Conservation (phyloP, 2,888 invertebrate species). For the Artemia sinica region DNA sequence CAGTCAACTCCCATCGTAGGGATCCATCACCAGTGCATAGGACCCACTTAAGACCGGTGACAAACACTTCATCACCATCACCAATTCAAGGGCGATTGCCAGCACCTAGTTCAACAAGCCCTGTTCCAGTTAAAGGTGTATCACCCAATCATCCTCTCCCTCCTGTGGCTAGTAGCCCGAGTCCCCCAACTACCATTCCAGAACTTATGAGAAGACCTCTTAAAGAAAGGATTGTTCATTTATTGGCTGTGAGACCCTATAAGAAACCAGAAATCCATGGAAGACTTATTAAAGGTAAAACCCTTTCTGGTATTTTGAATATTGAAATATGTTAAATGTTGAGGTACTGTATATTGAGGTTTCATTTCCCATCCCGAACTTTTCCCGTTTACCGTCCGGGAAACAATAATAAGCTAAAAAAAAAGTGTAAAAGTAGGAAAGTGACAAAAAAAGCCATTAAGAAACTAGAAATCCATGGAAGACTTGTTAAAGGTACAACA, state of each 20-base stretch:
- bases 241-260: constrained; percentile 76
- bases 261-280: constrained; percentile 72
- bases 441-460: too few relatives aligned
- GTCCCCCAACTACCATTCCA: constrained; percentile 28
- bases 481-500: too few relatives aligned
- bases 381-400: too few relatives aligned
- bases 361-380: not conserved
- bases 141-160: constrained; percentile 33
- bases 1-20: constrained; percentile 23
- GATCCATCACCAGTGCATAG: constrained; percentile 25
- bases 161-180: constrained; percentile 33
- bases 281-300: constrained; percentile 59
- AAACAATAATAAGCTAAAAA: too few relatives aligned
- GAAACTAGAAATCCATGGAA: too few relatives aligned
- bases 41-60: constrained; percentile 21
- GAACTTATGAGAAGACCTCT: constrained; percentile 56
- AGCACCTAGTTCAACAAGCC: constrained; percentile 17
- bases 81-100: constrained; percentile 2
- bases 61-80: constrained; percentile 15
- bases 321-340: not conserved
- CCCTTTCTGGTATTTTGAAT: not conserved
- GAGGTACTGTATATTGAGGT: constrained; percentile 4
- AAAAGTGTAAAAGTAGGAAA: too few relatives aligned
- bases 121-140: constrained; percentile 15
- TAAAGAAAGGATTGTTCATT: constrained; percentile 78